Conservation (phyloP, 2,113 vertebrate genomes). For the Ranitomeya imitator region DNA sequence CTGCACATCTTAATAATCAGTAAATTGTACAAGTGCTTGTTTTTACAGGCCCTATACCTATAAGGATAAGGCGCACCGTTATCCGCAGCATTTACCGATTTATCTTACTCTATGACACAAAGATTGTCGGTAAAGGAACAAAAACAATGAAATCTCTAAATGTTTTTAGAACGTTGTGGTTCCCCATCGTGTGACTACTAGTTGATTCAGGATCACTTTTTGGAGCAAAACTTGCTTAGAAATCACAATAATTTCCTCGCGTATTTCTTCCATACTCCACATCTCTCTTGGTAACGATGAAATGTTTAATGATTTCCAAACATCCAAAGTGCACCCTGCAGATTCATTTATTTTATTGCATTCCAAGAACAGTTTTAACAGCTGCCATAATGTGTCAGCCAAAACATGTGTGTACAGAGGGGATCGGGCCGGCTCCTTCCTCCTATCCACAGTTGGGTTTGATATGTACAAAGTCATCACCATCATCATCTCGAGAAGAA, state of each 20-base stretch:
- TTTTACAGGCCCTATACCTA: no score
- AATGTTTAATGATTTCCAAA: slow-evolving; percentile 53
- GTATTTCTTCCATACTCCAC: slow-evolving; percentile 17
- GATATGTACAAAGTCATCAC: slow-evolving; percentile 2
- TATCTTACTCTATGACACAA: no score
- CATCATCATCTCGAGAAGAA: not conserved
- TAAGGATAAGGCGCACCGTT: no score
- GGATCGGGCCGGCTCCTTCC: slow-evolving; percentile 23
- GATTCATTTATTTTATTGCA: slow-evolving; percentile 54
- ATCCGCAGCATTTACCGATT: no score
- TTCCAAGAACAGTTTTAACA: slow-evolving; percentile 55
- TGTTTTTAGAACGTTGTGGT: not conserved
- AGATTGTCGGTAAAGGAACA: not conserved
- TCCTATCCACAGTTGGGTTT: slow-evolving; percentile 26
- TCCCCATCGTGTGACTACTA: not conserved
- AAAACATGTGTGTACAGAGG: slow-evolving; percentile 34
- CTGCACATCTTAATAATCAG: no score
- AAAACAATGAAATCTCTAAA: not conserved
- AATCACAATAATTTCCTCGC: not conserved
- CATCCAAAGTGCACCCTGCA: slow-evolving; percentile 45
- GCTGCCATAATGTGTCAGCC: slow-evolving; percentile 44
- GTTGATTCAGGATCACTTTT: not conserved
- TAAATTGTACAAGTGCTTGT: no score
- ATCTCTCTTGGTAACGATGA: slow-evolving; percentile 51
- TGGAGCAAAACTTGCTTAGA: not conserved